phyloP scores from a whole-genome alignment of 2,888 invertebrate genomes.

The Dolichomitus sp. region DNA sequence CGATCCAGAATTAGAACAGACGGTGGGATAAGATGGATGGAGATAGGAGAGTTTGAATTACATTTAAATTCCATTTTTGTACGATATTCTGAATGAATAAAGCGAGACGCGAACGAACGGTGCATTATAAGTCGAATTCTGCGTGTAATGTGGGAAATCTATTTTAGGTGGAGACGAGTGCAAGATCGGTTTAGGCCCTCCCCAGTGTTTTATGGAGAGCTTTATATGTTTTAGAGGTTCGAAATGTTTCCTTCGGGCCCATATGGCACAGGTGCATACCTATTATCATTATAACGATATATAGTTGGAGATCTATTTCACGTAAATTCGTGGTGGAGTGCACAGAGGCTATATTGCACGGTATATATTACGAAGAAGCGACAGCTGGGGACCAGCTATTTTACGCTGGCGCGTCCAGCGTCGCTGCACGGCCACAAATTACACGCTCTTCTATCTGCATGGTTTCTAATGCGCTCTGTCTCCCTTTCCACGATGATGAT shows the following conservation, averaged over 20 bases:
- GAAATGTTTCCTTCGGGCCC: slow-evolving; percentile 25
- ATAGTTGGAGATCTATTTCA: slow-evolving; percentile 36
- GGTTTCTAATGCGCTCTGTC: slow-evolving; percentile 24
- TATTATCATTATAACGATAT: slow-evolving; percentile 12
- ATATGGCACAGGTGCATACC: background rate
- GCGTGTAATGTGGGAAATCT: slow-evolving; percentile 20
- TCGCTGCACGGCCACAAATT: slow-evolving; percentile 36
- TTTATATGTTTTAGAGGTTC: slow-evolving; percentile 10
- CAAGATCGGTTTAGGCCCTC: slow-evolving; percentile 35
- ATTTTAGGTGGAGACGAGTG: slow-evolving; percentile 29
- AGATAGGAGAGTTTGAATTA: slow-evolving; percentile 48
- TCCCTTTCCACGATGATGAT: slow-evolving; percentile 33
- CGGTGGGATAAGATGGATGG: slow-evolving; percentile 41
- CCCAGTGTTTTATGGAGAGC: slow-evolving; percentile 6
- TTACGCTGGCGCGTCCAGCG: slow-evolving; percentile 54
- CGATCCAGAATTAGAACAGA: slow-evolving; percentile 52
- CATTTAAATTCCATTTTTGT: slow-evolving; percentile 52
- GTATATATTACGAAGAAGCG: slow-evolving; percentile 52
- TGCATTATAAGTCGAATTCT: slow-evolving; percentile 27
- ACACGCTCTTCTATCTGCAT: slow-evolving; percentile 35
- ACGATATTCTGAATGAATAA: slow-evolving; percentile 58
- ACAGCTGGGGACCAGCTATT: slow-evolving; percentile 61
- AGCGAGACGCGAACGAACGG: background rate
- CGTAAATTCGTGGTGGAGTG: background rate
- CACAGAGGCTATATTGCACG: background rate